Percentiles rank a stretch among this genome's conserved stretches.
Evolutionary conservation across 2,888 invertebrate species (phyloP).

Genomic region (Latrodectus hesperus): DNA sequence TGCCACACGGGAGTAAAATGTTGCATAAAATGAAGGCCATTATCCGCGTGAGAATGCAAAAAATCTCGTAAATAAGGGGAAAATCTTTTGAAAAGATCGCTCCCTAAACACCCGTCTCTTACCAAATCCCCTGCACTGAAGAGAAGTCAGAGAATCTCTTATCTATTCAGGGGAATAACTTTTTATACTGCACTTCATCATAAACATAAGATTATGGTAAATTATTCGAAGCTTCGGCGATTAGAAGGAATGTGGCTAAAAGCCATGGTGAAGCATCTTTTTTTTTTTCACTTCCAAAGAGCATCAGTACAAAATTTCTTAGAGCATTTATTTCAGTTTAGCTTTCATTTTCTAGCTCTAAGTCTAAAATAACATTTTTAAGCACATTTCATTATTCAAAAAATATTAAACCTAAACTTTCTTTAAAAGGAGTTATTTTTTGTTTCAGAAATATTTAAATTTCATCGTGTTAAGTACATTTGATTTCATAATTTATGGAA

Average conservation of each 20-base stretch:
- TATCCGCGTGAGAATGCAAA: conserved; percentile 3
- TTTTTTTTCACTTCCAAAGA: neutral
- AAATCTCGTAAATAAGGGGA: conserved; percentile 34
- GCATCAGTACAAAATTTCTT: neutral
- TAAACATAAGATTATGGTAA: conserved; percentile 64
- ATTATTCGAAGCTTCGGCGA: conserved; percentile 42
- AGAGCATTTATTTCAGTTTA: neutral
- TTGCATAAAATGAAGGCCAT: conserved; percentile 6
- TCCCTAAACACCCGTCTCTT: conserved; percentile 42
- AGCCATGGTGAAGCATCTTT: conserved; percentile 13
- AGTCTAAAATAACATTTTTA: too few relatives aligned
- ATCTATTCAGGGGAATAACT: conserved; percentile 6
- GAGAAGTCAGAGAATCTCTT: conserved; percentile 16
- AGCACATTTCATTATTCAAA: too few relatives aligned
- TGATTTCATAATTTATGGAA: too few relatives aligned
- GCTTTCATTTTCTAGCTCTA: too few relatives aligned
- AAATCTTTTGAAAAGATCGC: conserved; percentile 22
- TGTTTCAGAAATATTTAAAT: too few relatives aligned
- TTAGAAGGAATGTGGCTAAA: conserved; percentile 35
- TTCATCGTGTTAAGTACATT: too few relatives aligned
- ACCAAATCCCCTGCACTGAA: conserved; percentile 29
- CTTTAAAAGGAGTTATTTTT: too few relatives aligned
- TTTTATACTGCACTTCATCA: conserved; percentile 22
- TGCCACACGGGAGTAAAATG: conserved; percentile 4
- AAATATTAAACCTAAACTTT: too few relatives aligned